Conservation (phyloP, 1,140 invertebrate genomes). For the Caenorhabditis tropicalis region DNA sequence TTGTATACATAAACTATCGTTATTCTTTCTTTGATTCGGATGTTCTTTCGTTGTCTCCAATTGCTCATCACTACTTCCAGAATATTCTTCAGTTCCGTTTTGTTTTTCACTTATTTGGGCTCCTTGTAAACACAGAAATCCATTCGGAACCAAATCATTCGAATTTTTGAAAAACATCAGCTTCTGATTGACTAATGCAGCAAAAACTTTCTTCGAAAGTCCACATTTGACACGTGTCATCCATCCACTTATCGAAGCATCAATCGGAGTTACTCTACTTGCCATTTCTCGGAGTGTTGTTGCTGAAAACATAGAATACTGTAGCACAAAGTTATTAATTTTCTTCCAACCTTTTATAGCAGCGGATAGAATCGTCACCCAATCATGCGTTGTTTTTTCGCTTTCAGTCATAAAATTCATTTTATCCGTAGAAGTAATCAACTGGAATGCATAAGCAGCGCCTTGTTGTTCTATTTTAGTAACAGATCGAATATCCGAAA, state of each 20-base stretch:
- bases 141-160: constrained; percentile 61
- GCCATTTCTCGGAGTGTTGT: constrained; percentile 61
- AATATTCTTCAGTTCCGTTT: constrained; percentile 59
- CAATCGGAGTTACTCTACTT: constrained; percentile 50
- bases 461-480: constrained; percentile 57
- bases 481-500: constrained; percentile 58
- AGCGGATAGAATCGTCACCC: constrained; percentile 56
- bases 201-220: constrained; percentile 62
- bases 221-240: constrained; percentile 63
- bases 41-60: constrained; percentile 43
- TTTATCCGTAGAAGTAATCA: constrained; percentile 53
- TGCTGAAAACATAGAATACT: constrained; percentile 40
- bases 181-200: constrained; percentile 60
- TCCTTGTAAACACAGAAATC: constrained; percentile 61
- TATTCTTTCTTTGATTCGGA: constrained; percentile 42
- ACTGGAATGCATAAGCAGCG: constrained; percentile 58
- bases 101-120: constrained; percentile 60
- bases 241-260: constrained; percentile 61
- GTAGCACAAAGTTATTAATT: neutral
- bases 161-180: constrained; percentile 64
- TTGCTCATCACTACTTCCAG: constrained; percentile 58
- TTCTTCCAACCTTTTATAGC: constrained; percentile 39
- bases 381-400: constrained; percentile 63
- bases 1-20: constrained; percentile 16
- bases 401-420: constrained; percentile 62